Base-by-base conservation (phyloP, 35 echinoderm and acorn worm species). In the Acanthaster planci region DNA sequence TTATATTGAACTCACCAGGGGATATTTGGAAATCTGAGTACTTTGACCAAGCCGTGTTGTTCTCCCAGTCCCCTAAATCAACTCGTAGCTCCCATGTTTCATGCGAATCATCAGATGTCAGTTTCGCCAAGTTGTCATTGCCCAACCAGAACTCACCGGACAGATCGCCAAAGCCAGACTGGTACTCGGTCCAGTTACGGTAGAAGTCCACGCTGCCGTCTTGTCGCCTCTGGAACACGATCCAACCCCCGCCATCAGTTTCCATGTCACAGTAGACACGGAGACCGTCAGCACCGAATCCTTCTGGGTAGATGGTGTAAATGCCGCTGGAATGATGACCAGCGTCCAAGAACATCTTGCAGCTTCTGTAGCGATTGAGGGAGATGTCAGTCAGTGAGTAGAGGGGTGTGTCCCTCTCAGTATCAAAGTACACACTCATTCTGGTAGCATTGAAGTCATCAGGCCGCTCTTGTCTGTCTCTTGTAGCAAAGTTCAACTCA, bases 121-220 rank as follows among this genome's bases (percentile, higher is more conserved):
- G 17, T 18, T 21, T 40, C 27, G 29, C 35, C 39, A 82, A 8
- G 23, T 82, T 82, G 17, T 88, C 78, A 56, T 81, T 80, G 19
- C 86, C 86, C 37, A 88, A 36, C 86, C 86, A 88, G 56, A 78
- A 88, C 42, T 88, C 86, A 8, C 86, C 86, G 26, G 32, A 34
- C 36, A 88, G 16, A 18, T 88, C 78, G 30, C 86, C 86, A 52
- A 88, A 88, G 17, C 86, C 86, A 39, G 14, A 1, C 60, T 72
- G 80, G 47, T 82, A 88, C 22, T 82, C 37, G 37, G 52, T 40
- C 77, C 86, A 88, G 27, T 82, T 44, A 35, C 53, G 51, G 64
- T 82, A 60, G 76, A 88, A 88, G 64, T 88, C 55, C 37, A 81
- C 77, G 21, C 77, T 38, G 26, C 86, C 86, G 30, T 80, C 77